Base-by-base conservation (phyloP, 2,888 invertebrate species). In the Melanostoma scalare region DNA sequence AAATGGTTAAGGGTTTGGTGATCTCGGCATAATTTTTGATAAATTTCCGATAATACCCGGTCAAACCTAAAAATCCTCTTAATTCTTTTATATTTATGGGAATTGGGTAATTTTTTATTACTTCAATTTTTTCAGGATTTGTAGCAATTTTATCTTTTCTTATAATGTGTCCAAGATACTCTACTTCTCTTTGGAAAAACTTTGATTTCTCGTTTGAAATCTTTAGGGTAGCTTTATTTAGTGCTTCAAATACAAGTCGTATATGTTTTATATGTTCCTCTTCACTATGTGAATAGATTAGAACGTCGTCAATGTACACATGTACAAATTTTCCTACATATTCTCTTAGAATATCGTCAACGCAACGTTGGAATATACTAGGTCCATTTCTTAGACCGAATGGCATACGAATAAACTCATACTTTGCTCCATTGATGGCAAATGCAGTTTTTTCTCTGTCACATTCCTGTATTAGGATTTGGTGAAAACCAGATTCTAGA, bases 21-120 rank as follows among this genome's bases (percentile, higher is more conserved):
- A 79, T 38, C n/a, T 71, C 6, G 8, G 75, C 80, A 40, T 55
- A 75, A 6, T 36, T 61, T 5, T 52, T 40, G 6, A 76, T 61
- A 42, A 48, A 50, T 52, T 56, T 38, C 2, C 55, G 3, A 9
- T 55, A 63, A 46, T 73, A 73, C 10, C 46, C 46, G 20, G 8
- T 38, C 6, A 65, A 6, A 1, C 65, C 65, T n/a, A 65, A 48
- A 40, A 74, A 74, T 5, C 53, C 50, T 56, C 65, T 10, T n/a
- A 74, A 38, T 31, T 65, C 46, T 53, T 63, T 73, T 20, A 20
- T 20, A 20, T 20, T 20, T 20, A 20, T 20, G 20, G 20, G 20
- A 20, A 20, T 20, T 20, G 20, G 20, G 20, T 20, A 20, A 20
- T 20, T 20, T 20, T 20, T 20, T 20, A 20, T 20, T 20, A 20